Percentiles rank a stretch among this genome's conserved stretches.
Evolutionary conservation across 2,113 vertebrate species (phyloP).

Genomic region (Dicrurus megarhynchus): DNA sequence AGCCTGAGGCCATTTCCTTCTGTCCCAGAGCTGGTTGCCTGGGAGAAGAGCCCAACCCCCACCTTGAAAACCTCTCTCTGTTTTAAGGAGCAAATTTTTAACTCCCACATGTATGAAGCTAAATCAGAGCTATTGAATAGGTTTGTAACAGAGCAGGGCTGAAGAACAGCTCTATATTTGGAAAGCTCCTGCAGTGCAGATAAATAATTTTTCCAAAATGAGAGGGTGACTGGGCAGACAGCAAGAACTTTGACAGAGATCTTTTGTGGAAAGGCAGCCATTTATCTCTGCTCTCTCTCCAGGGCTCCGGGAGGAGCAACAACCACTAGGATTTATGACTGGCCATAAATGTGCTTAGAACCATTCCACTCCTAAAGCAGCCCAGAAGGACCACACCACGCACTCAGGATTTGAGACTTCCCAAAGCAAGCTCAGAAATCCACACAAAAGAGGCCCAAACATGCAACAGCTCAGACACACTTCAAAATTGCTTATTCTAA

Average conservation of each 20-base stretch:
- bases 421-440: neutral
- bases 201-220: neutral
- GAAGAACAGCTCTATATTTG: neutral
- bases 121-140: neutral
- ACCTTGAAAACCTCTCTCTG: neutral
- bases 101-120: neutral
- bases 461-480: neutral
- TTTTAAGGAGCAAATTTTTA: neutral
- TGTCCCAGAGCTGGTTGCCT: neutral
- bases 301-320: neutral
- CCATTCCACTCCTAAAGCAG: neutral
- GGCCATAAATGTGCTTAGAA: neutral
- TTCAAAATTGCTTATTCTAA: neutral
- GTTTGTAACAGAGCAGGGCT: neutral
- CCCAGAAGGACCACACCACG: neutral
- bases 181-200: constrained; percentile 18
- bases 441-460: neutral
- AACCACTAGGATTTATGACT: neutral
- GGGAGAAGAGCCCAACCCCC: neutral
- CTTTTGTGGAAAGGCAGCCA: neutral
- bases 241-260: neutral
- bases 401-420: neutral
- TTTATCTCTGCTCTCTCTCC: neutral
- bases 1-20: neutral
- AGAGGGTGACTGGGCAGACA: neutral